Percentiles rank a stretch among this genome's conserved stretches.
phyloP scores from a whole-genome alignment of 1,140 invertebrate genomes.

The Drosophila grimshawi region DNA sequence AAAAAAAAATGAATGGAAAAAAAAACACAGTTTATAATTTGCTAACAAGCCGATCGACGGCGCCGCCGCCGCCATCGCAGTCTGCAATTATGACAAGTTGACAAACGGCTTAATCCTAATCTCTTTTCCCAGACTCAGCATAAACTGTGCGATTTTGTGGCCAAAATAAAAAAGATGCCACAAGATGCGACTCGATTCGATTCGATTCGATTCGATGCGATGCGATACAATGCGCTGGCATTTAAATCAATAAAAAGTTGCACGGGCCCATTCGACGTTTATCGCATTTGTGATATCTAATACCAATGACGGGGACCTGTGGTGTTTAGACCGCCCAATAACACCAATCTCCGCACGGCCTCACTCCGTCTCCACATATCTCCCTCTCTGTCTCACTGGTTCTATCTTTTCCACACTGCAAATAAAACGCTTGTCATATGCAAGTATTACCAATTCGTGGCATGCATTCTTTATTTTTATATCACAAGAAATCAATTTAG shows the following conservation, averaged over 20 bases:
- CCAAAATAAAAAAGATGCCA: conserved; percentile 31
- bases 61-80: conserved; percentile 47
- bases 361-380: background rate
- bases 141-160: conserved; percentile 47
- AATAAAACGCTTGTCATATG: too few relatives aligned
- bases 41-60: conserved; percentile 71
- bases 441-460: too few relatives aligned
- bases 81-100: conserved; percentile 81
- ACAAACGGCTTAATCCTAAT: conserved; percentile 83
- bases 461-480: too few relatives aligned
- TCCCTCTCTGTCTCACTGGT: background rate
- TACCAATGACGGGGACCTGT: conserved; percentile 49
- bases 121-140: conserved; percentile 50
- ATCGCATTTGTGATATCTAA: conserved; percentile 79
- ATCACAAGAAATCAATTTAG: too few relatives aligned
- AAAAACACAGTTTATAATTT: conserved; percentile 56
- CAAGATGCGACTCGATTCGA: conserved; percentile 5
- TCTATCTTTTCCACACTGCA: background rate
- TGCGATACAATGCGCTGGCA: conserved; percentile 49
- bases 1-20: conserved; percentile 32
- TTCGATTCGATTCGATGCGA: conserved; percentile 9
- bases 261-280: conserved; percentile 51
- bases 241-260: conserved; percentile 78
- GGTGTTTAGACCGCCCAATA: conserved; percentile 3
- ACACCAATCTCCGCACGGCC: too few relatives aligned